Percentiles rank a stretch among this genome's conserved stretches.
phyloP scores from a whole-genome alignment of 2,888 invertebrate species.

The Ophraella communa region DNA sequence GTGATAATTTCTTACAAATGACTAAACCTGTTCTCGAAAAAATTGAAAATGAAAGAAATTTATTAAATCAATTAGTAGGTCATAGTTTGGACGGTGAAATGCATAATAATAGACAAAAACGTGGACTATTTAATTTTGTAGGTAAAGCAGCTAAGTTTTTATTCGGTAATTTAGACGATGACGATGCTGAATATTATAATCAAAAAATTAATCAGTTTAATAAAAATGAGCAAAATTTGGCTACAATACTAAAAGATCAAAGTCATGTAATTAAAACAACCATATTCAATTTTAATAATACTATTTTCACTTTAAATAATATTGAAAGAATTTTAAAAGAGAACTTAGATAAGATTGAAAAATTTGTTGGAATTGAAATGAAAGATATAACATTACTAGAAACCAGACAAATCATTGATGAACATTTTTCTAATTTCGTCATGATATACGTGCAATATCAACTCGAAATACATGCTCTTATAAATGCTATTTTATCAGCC shows the following conservation, averaged over 20 bases:
- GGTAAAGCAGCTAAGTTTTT: slow-evolving; percentile 19
- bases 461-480: slow-evolving; percentile 21
- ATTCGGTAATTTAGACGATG: slow-evolving; percentile 27
- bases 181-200: slow-evolving; percentile 29
- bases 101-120: neutral
- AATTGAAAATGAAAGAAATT: neutral
- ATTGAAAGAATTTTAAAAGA: slow-evolving; percentile 24
- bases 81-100: neutral
- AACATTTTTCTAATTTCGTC: slow-evolving; percentile 27
- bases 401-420: slow-evolving; percentile 10
- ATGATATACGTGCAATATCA: slow-evolving; percentile 22
- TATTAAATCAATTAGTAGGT: slow-evolving; percentile 4
- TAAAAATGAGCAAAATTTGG: neutral
- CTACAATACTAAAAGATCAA: slow-evolving; percentile 13
- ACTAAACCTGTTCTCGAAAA: neutral
- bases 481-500: slow-evolving; percentile 20
- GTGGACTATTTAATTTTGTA: slow-evolving; percentile 19
- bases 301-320: slow-evolving; percentile 17
- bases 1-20: neutral
- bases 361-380: neutral
- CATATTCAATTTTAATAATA: slow-evolving; percentile 30
- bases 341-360: slow-evolving; percentile 16
- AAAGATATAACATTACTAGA: neutral
- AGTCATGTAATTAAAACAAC: slow-evolving; percentile 30
- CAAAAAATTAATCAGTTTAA: slow-evolving; percentile 20